phyloP scores from a whole-genome alignment of 1,140 invertebrate species.

The Luehdorfia chinensis region DNA sequence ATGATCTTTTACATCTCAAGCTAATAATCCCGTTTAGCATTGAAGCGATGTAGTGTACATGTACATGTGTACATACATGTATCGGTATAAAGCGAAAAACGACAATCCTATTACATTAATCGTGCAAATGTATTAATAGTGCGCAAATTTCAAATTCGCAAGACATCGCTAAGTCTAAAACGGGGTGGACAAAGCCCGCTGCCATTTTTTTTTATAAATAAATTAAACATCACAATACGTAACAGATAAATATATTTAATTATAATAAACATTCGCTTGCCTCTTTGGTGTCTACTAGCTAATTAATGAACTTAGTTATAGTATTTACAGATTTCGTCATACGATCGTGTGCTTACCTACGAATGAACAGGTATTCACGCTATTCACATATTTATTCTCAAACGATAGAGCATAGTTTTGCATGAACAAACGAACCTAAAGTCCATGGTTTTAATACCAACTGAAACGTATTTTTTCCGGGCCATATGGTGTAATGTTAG shows the following conservation, averaged over 20 bases:
- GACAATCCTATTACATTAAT: no score
- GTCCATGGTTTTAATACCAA: no score
- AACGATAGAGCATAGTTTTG: no score
- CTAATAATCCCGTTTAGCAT: constrained; percentile 4
- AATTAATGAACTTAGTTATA: constrained; percentile 25
- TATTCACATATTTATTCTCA: no score
- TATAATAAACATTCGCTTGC: constrained; percentile 46
- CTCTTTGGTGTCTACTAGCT: constrained; percentile 76
- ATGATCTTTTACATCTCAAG: constrained; percentile 14
- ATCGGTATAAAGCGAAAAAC: neutral
- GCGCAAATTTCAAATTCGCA: neutral
- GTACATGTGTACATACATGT: neutral
- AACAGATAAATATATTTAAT: constrained; percentile 67
- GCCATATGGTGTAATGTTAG: no score
- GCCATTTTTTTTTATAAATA: constrained; percentile 42
- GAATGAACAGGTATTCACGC: no score
- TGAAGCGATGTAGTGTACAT: neutral
- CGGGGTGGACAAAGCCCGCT: constrained; percentile 22
- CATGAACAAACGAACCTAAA: no score
- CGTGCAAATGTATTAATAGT: neutral
- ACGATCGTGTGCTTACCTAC: neutral
- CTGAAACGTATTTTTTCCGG: no score
- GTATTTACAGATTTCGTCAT: constrained; percentile 19
- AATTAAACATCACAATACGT: constrained; percentile 69
- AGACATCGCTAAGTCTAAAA: neutral